These are phyloP conservation scores for Xyrauchen texanus DNA, from an alignment of 2,113 vertebrate species.

Conservation along the genomic window DNA sequence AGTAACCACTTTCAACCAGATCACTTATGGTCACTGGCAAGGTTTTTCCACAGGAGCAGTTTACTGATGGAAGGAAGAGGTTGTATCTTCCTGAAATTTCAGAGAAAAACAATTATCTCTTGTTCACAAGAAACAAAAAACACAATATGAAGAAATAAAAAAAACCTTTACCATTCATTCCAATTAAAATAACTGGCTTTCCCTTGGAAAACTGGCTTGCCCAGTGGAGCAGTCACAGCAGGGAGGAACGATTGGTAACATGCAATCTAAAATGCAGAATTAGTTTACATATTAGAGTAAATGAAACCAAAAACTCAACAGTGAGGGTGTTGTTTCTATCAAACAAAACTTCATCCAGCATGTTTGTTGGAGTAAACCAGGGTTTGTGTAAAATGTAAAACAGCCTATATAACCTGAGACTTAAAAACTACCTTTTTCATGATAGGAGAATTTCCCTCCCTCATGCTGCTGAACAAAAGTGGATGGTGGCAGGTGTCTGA, in stretches of 20 bases:
- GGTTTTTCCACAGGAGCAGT: constrained; percentile 18
- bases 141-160: constrained; percentile 7
- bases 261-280: constrained; percentile 16
- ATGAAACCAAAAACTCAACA: constrained; percentile 2
- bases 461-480: not conserved
- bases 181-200: constrained; percentile 5
- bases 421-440: too few species aligned
- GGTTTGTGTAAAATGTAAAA: not conserved
- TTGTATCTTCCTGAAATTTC: constrained; percentile 8
- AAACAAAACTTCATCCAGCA: too few species aligned
- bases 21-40: constrained; percentile 25
- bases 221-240: constrained; percentile 14
- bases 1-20: constrained; percentile 29
- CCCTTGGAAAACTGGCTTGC: constrained; percentile 7
- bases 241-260: constrained; percentile 20
- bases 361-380: too few species aligned
- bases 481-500: constrained; percentile 4
- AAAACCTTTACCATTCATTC: constrained; percentile 15
- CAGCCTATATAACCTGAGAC: constrained; percentile 1
- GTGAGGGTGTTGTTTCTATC: too few species aligned
- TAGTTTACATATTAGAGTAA: constrained; percentile 12
- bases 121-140: constrained; percentile 8
- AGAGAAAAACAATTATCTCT: constrained; percentile 7
- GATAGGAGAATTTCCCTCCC: not conserved
- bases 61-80: constrained; percentile 18